Evolutionary conservation across 2,888 invertebrate genomes (phyloP).

Genomic region (Drosophila rellima): DNA sequence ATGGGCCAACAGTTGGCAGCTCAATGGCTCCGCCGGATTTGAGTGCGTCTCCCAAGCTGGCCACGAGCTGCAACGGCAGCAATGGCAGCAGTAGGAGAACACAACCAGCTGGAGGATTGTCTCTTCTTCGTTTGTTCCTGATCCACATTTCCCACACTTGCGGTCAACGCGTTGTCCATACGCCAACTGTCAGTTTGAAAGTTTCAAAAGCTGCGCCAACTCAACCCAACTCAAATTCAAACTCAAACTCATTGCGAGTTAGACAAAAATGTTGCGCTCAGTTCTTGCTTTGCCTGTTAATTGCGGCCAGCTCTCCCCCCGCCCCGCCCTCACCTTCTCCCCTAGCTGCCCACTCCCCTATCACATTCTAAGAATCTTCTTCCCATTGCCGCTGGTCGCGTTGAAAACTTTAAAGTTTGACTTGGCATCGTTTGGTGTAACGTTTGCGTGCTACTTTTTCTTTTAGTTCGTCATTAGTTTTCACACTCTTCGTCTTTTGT

Average conservation of each 20-base stretch:
- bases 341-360: neutral
- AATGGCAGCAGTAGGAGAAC: slow-evolving; percentile 21
- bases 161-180: slow-evolving; percentile 58
- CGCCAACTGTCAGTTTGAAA: slow-evolving; percentile 60
- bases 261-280: slow-evolving; percentile 33
- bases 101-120: slow-evolving; percentile 15
- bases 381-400: slow-evolving; percentile 1
- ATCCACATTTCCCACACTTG: slow-evolving; percentile 64
- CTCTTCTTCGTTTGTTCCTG: slow-evolving; percentile 22
- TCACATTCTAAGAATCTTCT: slow-evolving; percentile 8
- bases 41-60: slow-evolving; percentile 30
- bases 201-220: slow-evolving; percentile 33
- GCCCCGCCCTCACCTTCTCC: neutral
- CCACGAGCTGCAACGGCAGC: slow-evolving; percentile 3
- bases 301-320: slow-evolving; percentile 40
- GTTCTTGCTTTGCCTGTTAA: slow-evolving; percentile 61
- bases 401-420: slow-evolving; percentile 40
- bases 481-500: slow-evolving; percentile 58
- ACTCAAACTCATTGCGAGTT: slow-evolving; percentile 17
- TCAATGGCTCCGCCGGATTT: slow-evolving; percentile 44
- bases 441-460: slow-evolving; percentile 42
- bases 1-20: slow-evolving; percentile 35
- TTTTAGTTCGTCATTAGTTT: slow-evolving; percentile 68
- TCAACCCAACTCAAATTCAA: neutral
- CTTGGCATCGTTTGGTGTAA: slow-evolving; percentile 35